Evolutionary conservation across 2,797 vertebrate genomes (phyloP).

Genomic region (Propithecus deckenii): DNA sequence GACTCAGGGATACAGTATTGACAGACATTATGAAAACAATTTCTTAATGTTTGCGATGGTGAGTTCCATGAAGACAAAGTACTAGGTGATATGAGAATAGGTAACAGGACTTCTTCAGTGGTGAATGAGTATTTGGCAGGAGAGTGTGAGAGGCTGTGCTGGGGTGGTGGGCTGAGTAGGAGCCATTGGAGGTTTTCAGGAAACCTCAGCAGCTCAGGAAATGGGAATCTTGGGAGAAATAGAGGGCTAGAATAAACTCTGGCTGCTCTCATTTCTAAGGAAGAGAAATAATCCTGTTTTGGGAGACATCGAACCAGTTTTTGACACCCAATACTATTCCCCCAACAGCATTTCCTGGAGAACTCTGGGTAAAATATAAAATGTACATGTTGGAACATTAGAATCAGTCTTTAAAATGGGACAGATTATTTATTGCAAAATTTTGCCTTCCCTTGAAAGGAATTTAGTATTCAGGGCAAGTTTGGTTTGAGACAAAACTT

Average conservation of each 20-base stretch:
- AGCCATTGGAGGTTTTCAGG: neutral
- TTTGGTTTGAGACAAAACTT: constrained; percentile 24
- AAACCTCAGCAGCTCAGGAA: neutral
- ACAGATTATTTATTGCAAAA: neutral
- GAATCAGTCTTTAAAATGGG: neutral
- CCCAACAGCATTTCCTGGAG: neutral
- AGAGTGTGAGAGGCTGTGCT: neutral
- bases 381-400: neutral
- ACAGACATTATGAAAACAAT: neutral
- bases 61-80: neutral
- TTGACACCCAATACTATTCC: neutral
- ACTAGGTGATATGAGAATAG: neutral
- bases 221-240: neutral
- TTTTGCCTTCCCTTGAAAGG: neutral
- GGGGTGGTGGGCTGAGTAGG: neutral
- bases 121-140: neutral
- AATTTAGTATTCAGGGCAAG: neutral
- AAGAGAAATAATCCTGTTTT: neutral
- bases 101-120: neutral
- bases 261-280: neutral
- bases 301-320: neutral
- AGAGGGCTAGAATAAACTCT: neutral
- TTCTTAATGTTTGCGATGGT: neutral
- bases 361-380: constrained; percentile 10
- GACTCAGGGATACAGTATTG: neutral